Conservation (phyloP, 2,113 vertebrate species). For the Ameiurus melas region DNA sequence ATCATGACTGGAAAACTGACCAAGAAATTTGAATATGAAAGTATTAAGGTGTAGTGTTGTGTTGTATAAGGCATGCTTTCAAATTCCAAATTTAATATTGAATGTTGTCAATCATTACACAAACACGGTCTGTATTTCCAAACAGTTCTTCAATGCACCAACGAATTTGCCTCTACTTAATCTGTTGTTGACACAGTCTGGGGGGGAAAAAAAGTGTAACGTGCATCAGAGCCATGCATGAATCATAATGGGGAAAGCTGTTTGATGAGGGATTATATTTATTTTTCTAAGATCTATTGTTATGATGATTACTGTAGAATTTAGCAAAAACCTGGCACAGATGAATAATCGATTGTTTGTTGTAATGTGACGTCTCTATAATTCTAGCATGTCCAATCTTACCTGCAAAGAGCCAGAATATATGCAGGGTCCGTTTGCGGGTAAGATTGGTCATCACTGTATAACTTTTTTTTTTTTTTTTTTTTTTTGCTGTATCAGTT, state of each 20-base stretch:
- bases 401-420: neutral
- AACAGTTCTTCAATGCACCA: neutral
- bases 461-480: neutral
- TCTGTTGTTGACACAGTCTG: neutral
- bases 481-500: neutral
- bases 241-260: neutral
- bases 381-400: neutral
- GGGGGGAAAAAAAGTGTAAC: neutral
- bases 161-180: neutral
- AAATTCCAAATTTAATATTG: neutral
- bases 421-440: neutral
- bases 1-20: conserved; percentile 1
- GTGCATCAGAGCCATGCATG: neutral
- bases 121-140: neutral
- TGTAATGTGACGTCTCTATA: neutral
- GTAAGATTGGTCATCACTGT: neutral
- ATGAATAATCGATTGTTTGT: neutral
- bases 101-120: neutral
- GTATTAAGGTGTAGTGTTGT: neutral
- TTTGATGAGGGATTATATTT: conserved; percentile 37
- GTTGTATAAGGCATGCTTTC: neutral
- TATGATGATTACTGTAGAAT: conserved; percentile 19
- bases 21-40: neutral
- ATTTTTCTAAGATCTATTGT: conserved; percentile 43
- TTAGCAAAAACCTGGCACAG: neutral